Conservation (phyloP, 2,797 vertebrate genomes). For the Coregonus ussuriensis region DNA sequence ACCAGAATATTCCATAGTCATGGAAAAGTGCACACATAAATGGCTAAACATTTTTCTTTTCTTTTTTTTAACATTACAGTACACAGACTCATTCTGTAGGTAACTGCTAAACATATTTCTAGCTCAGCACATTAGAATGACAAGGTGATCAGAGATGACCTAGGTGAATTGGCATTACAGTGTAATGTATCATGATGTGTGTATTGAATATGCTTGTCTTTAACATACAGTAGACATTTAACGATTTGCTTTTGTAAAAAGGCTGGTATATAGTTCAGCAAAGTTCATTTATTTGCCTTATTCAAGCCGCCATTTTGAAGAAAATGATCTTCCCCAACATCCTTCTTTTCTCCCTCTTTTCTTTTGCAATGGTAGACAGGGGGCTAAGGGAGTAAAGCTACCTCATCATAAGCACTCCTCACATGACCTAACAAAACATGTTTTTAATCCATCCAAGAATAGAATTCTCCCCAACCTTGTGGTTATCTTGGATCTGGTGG, state of each 20-base stretch:
- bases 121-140: slow-evolving; percentile 1
- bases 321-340: neutral
- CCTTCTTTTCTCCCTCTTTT: neutral
- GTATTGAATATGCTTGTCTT: neutral
- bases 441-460: neutral
- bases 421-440: neutral
- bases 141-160: slow-evolving; percentile 25
- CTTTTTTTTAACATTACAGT: neutral
- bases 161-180: neutral
- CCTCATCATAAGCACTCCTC: neutral
- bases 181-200: slow-evolving; percentile 29
- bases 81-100: neutral
- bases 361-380: neutral
- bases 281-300: neutral
- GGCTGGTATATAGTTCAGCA: neutral
- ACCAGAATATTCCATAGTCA: slow-evolving; percentile 8
- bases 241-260: neutral
- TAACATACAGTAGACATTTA: neutral
- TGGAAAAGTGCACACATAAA: neutral
- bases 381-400: neutral
- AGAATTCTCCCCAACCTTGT: slow-evolving; percentile 35
- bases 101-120: slow-evolving; percentile 11
- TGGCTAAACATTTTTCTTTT: neutral
- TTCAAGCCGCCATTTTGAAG: neutral
- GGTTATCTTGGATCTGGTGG: slow-evolving; percentile 33